Conservation (phyloP, 2,113 vertebrate genomes). For the Chaetorhynchus papuensis region DNA sequence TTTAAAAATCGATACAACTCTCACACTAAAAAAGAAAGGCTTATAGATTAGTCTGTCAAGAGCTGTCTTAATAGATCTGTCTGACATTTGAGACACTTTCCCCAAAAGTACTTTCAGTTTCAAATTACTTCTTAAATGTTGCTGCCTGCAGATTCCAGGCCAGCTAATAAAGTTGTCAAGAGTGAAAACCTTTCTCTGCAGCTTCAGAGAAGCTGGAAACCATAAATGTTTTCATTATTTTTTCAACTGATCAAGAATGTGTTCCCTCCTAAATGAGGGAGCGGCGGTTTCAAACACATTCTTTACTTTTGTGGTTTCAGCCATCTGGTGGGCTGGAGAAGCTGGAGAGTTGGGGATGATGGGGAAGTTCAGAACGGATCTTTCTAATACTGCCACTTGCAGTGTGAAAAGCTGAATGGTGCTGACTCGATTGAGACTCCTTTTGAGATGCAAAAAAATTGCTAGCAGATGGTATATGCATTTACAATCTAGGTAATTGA, state of each 20-base stretch:
- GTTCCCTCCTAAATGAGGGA: background rate
- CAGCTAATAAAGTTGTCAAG: background rate
- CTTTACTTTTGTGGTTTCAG: conserved; percentile 18
- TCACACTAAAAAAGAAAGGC: conserved; percentile 26
- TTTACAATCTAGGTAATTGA: background rate
- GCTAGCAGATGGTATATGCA: background rate
- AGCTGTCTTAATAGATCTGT: conserved; percentile 50
- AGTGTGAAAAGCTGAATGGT: background rate
- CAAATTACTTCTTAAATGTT: conserved; percentile 48
- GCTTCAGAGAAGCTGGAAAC: conserved; percentile 9
- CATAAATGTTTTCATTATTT: background rate
- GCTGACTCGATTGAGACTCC: background rate
- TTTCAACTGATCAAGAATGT: background rate
- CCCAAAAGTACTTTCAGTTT: conserved; percentile 24
- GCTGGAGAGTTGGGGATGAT: background rate
- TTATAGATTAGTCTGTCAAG: conserved; percentile 45
- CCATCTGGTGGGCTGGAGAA: background rate
- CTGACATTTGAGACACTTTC: conserved; percentile 42
- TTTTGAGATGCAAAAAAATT: background rate
- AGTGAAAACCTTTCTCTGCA: conserved; percentile 10
- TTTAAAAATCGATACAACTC: conserved; percentile 59
- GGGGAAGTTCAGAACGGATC: background rate
- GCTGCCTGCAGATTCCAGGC: background rate
- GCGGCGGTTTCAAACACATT: background rate
- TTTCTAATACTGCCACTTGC: background rate